These are phyloP conservation scores for Camponotus pennsylvanicus DNA, from an alignment of 1,140 invertebrate genomes.

Conservation along the genomic window DNA sequence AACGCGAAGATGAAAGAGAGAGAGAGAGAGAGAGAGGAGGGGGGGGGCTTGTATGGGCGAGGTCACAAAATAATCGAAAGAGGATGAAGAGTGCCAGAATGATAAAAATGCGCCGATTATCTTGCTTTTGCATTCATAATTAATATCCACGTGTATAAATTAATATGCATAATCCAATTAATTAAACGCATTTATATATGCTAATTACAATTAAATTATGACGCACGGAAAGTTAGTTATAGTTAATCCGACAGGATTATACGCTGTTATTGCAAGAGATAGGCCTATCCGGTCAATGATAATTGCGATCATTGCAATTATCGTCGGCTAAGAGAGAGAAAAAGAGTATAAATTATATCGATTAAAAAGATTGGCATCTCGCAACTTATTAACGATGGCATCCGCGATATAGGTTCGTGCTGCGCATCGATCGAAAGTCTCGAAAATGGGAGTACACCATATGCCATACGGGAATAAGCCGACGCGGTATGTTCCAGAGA, in stretches of 20 bases:
- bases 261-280: neutral
- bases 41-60: neutral
- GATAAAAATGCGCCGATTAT: neutral
- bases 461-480: constrained; percentile 52
- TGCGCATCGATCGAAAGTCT: constrained; percentile 43
- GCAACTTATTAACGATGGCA: constrained; percentile 53
- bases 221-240: neutral
- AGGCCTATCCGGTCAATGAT: neutral
- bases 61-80: constrained; percentile 10
- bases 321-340: neutral
- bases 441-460: constrained; percentile 54
- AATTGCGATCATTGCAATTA: constrained; percentile 32
- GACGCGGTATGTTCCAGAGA: neutral
- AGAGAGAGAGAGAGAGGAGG: neutral
- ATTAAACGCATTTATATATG: constrained; percentile 29
- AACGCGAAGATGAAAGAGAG: neutral
- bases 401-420: constrained; percentile 47
- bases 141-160: neutral
- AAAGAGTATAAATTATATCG: constrained; percentile 47
- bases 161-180: constrained; percentile 52
- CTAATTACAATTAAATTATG: constrained; percentile 36
- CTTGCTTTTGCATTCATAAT: constrained; percentile 1
- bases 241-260: constrained; percentile 44
- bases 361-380: constrained; percentile 57
- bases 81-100: neutral